Conservation (phyloP, 2,888 invertebrate genomes). For the Calliopum simillimum region DNA sequence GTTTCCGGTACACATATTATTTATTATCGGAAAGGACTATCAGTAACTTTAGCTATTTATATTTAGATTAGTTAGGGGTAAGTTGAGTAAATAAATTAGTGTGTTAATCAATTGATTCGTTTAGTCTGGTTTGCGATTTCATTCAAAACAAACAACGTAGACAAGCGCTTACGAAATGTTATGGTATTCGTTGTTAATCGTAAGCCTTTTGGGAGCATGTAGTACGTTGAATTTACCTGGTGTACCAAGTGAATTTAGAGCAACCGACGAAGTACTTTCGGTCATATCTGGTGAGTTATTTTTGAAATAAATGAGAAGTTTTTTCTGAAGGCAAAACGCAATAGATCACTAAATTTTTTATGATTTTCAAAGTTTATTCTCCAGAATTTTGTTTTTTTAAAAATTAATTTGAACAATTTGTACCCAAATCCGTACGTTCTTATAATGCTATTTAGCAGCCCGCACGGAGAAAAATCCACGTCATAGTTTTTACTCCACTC, state of each 20-base stretch:
- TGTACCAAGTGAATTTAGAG: conserved; percentile 46
- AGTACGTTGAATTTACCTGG: conserved; percentile 46
- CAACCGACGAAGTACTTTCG: conserved; percentile 48
- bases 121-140: neutral
- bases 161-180: conserved; percentile 31
- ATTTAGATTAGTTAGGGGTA: conserved; percentile 1
- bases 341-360: no score
- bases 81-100: conserved; percentile 3
- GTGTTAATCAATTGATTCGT: neutral
- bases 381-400: no score
- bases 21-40: conserved; percentile 12
- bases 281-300: conserved; percentile 53
- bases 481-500: no score
- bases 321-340: no score
- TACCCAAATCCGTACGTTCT: no score
- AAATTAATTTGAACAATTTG: no score
- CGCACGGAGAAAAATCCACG: no score
- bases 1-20: no score
- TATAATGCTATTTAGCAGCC: no score
- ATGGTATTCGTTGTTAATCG: conserved; percentile 35
- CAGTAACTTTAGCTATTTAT: conserved; percentile 14
- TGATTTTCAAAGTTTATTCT: no score
- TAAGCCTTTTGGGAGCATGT: conserved; percentile 38
- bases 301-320: no score
- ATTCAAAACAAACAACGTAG: neutral